Conservation (phyloP, 2,888 invertebrate genomes). For the Parnassius smintheus region DNA sequence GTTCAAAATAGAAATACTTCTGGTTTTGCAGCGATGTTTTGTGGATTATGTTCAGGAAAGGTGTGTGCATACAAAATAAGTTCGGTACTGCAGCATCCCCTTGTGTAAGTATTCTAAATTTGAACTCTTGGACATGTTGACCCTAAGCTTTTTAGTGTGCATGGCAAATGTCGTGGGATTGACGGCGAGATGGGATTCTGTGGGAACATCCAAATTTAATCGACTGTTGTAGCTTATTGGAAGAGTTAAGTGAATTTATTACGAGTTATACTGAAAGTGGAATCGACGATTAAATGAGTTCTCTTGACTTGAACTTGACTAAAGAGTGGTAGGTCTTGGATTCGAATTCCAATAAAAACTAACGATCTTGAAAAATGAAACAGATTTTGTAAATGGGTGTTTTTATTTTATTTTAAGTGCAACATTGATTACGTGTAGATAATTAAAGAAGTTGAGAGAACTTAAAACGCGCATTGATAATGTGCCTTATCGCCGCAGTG, state of each 20-base stretch:
- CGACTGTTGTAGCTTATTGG: slow-evolving; percentile 13
- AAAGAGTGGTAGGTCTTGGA: no score
- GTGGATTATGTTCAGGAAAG: slow-evolving; percentile 52
- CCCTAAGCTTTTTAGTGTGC: slow-evolving; percentile 60
- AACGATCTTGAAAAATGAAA: no score
- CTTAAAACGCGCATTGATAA: no score
- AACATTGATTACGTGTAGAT: no score
- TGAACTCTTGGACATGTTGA: slow-evolving; percentile 71
- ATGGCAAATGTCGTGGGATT: slow-evolving; percentile 67
- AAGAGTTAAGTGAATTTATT: slow-evolving; percentile 9
- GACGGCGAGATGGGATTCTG: slow-evolving; percentile 54
- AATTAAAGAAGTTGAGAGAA: no score
- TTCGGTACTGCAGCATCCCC: slow-evolving; percentile 70
- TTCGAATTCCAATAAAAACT: no score
- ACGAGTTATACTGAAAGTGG: neutral
- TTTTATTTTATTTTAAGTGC: no score
- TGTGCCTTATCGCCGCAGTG: no score
- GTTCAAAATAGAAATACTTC: slow-evolving; percentile 36
- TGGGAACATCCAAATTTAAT: slow-evolving; percentile 51
- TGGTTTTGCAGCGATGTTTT: slow-evolving; percentile 6
- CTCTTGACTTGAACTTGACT: no score
- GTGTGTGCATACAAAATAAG: slow-evolving; percentile 76
- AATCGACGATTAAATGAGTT: no score
- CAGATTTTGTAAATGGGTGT: no score
- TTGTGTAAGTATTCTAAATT: slow-evolving; percentile 49